Conservation (phyloP, 2,113 vertebrate species). For the Xyliphius kryptos region DNA sequence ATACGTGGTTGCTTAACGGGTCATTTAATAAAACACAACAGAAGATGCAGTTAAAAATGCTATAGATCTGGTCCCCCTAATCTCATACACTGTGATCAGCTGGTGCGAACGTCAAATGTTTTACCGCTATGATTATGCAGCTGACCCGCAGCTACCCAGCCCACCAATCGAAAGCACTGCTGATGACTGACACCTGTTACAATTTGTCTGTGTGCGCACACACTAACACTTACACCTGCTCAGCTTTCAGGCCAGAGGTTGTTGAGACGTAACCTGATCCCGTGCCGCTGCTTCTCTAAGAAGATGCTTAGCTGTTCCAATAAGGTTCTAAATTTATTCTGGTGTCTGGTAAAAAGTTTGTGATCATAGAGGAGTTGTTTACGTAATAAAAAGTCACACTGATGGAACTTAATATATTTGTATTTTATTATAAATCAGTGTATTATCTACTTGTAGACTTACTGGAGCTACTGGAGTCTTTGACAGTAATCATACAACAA, state of each 20-base stretch:
- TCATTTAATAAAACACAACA: too few relatives aligned
- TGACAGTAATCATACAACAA: too few relatives aligned
- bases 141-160: too few relatives aligned
- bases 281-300: conserved; percentile 41
- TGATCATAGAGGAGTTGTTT: conserved; percentile 1
- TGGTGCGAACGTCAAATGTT: neutral
- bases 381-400: too few relatives aligned
- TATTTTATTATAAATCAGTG: too few relatives aligned
- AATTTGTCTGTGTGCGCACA: neutral
- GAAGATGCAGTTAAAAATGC: too few relatives aligned
- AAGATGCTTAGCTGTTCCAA: conserved; percentile 13
- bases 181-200: conserved; percentile 35
- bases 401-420: neutral
- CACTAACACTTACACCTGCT: conserved; percentile 30
- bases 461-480: too few relatives aligned
- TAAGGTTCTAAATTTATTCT: conserved; percentile 34
- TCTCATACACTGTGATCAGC: neutral
- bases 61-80: too few relatives aligned
- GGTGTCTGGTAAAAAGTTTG: neutral
- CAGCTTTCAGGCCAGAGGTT: conserved; percentile 56
- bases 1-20: too few relatives aligned
- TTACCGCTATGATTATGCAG: too few relatives aligned
- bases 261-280: conserved; percentile 56
- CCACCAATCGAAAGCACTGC: neutral
- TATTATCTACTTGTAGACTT: too few relatives aligned